Evolutionary conservation across 2,797 vertebrate genomes (phyloP), one percentile per base, ranked within the genome.

Genomic region (Falco rusticolus): DNA sequence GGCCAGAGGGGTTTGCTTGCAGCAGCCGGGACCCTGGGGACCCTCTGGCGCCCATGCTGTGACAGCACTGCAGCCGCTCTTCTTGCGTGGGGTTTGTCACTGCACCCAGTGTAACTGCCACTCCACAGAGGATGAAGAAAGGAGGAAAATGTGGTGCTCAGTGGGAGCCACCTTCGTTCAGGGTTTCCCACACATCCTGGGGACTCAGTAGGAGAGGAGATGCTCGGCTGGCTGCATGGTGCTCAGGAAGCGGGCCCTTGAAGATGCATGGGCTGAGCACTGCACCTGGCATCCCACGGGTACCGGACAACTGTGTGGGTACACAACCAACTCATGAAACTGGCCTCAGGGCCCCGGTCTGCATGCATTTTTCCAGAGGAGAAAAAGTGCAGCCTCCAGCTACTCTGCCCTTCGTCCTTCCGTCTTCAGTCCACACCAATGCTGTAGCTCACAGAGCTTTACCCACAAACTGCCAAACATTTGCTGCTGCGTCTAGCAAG

Each of bases 271-370:
- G 33, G 14, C 53, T 72, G 75, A 26, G 9, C 3, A 3, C 17
- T 39, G 5, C 11, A 39, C 12, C 20, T 3, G 3, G 22, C 33
- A 51, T 70, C 68, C 45, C 1, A 0, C 37, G 57, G 43, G 3
- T 22, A 15, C 26, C 8, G 57, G 6, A 70, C 3, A 61, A 11
- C 50, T 6, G 4, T 53, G 31, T n/a, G 11, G 31, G 29, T 39
- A n/a, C 33, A 1, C 13, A 12, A 22, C 26, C n/a, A 78, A 29
- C 8, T 69, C 24, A 2, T 17, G 31, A 83, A 86, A 34, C 51
- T 0, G 0, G 29, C 37, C 20, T 25, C 10, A 50, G 50, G 16
- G 16, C 41, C 8, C 50, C 31, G n/a, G 21, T 25, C 48, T 22
- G 6, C 34, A 2, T 13, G n/a, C 13, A 2, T 54, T 59, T 85